These are phyloP conservation scores for Umimayanthus kanabou DNA, from an alignment of 92 coral and sea anemone species.

Conservation along the genomic window DNA sequence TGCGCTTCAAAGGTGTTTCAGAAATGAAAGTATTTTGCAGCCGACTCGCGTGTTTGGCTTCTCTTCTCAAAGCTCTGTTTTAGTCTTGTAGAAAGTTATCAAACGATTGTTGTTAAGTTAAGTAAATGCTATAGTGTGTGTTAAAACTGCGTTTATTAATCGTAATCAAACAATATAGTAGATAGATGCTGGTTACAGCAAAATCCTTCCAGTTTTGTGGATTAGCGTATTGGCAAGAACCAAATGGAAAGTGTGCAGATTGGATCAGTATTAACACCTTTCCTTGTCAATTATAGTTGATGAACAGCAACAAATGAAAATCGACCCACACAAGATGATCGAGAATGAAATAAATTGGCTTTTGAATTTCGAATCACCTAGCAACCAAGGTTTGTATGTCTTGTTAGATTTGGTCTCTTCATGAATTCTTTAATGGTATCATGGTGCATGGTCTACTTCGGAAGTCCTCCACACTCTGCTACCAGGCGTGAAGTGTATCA, in stretches of 20 bases:
- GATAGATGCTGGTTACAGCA: too few relatives aligned
- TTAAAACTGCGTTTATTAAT: too few relatives aligned
- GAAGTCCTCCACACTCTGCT: neutral
- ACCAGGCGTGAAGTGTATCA: neutral
- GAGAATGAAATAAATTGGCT: slow-evolving; percentile 83
- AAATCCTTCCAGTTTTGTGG: too few relatives aligned
- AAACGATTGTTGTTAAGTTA: too few relatives aligned
- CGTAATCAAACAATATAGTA: too few relatives aligned
- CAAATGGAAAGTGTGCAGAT: neutral
- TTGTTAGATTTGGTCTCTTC: neutral
- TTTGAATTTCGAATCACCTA: slow-evolving; percentile 72
- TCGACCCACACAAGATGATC: slow-evolving; percentile 78
- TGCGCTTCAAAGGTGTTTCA: too few relatives aligned
- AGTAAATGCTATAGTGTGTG: too few relatives aligned
- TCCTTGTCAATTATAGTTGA: slow-evolving; percentile 48
- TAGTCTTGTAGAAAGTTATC: too few relatives aligned
- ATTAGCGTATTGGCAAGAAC: too few relatives aligned
- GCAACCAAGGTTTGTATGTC: slow-evolving; percentile 53
- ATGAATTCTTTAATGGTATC: neutral
- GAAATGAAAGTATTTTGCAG: too few relatives aligned
- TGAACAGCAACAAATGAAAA: slow-evolving; percentile 86
- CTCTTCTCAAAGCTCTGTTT: too few relatives aligned
- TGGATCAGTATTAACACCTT: neutral
- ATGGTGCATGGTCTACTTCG: neutral
- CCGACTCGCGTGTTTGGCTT: too few relatives aligned